A percentile compares a stretch with the other conserved stretches of the same genome.
Conservation (phyloP, 2,113 vertebrate genomes). For the Pelodiscus sinensis region DNA sequence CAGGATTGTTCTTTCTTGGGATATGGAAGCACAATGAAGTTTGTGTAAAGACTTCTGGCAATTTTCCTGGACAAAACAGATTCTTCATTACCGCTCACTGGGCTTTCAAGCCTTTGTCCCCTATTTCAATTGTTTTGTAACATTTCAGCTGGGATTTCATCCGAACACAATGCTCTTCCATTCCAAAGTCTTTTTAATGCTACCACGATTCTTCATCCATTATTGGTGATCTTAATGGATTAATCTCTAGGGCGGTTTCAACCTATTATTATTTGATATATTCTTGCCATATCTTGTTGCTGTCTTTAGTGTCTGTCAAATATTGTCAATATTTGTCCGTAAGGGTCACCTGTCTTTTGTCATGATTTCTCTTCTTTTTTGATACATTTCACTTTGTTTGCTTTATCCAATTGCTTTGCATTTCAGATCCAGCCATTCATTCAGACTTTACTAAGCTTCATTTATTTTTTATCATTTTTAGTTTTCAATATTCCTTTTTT, state of each 20-base stretch:
- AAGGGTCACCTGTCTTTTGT: neutral
- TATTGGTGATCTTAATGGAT: neutral
- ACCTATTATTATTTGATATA: neutral
- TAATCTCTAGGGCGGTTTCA: neutral
- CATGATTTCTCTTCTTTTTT: neutral
- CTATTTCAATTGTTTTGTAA: neutral
- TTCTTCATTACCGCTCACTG: neutral
- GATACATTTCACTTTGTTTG: neutral
- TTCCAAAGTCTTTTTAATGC: neutral
- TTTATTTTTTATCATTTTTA: too few relatives aligned
- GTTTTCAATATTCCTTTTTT: neutral
- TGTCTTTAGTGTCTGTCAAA: neutral
- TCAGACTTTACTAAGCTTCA: neutral
- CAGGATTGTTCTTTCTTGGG: neutral
- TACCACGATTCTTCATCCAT: neutral
- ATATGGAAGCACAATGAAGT: neutral
- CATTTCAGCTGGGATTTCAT: neutral
- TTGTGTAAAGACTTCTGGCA: neutral
- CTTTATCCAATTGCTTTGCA: neutral
- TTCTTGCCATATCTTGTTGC: neutral
- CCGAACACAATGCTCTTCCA: neutral
- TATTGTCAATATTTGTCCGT: neutral
- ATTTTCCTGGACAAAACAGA: neutral
- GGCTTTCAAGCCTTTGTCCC: neutral
- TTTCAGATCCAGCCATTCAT: neutral